Percentiles rank a stretch among this genome's conserved stretches.
phyloP scores from a whole-genome alignment of 2,113 vertebrate genomes.

The Thamnophis sirtalis region DNA sequence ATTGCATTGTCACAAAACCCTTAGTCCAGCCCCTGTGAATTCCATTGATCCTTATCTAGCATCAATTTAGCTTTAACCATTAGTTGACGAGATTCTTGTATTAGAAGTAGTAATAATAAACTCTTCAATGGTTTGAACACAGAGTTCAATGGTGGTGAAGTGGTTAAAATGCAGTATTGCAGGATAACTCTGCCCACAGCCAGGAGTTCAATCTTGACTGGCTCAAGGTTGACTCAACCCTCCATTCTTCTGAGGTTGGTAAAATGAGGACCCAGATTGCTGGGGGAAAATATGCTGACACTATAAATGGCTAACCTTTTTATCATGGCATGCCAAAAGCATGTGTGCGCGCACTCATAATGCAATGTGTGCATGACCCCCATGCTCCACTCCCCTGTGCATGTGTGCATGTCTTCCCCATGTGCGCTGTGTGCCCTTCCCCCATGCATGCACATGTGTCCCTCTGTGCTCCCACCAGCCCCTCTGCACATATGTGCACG shows the following conservation, averaged over 20 bases:
- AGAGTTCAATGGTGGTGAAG: neutral
- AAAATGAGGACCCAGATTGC: neutral
- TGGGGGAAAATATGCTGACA: neutral
- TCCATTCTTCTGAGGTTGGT: neutral
- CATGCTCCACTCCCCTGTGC: no score
- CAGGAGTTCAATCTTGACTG: no score
- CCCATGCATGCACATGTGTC: no score
- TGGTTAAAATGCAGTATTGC: neutral
- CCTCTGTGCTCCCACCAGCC: no score
- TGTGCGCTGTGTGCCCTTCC: no score
- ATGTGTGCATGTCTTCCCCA: no score
- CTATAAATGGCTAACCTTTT: neutral
- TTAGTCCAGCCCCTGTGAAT: neutral
- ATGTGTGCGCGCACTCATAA: no score
- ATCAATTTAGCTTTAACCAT: neutral
- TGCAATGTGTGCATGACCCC: no score
- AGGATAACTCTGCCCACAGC: neutral
- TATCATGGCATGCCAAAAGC: no score
- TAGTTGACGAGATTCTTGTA: neutral
- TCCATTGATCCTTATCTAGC: neutral
- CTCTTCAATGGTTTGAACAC: neutral
- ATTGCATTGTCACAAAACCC: neutral
- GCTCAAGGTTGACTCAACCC: neutral
- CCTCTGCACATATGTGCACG: no score
- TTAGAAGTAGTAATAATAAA: neutral